A percentile compares a stretch with the other conserved stretches of the same genome.
Conservation (phyloP, 2,797 vertebrate genomes). For the Microctenopoma steveboyesi region DNA sequence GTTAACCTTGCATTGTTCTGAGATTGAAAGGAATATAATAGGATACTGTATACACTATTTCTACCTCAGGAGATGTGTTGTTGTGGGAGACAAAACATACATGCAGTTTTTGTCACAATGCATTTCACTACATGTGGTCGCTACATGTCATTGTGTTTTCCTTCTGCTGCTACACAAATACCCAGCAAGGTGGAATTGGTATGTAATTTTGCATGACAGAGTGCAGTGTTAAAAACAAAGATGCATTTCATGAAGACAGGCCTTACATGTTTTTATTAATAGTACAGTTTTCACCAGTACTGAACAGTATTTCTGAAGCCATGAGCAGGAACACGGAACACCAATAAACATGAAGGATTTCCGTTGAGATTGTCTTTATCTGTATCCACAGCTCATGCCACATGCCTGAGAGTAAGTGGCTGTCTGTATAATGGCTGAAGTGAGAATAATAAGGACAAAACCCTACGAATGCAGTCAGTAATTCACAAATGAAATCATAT, state of each 20-base stretch:
- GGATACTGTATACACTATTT: conserved; percentile 19
- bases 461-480: not conserved
- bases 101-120: conserved; percentile 54
- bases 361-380: conserved; percentile 1
- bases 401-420: conserved; percentile 13
- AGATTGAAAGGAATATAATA: conserved; percentile 22
- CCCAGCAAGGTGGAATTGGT: conserved; percentile 45
- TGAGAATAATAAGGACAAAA: not conserved
- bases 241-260: conserved; percentile 33
- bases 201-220: conserved; percentile 39
- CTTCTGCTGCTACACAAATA: conserved; percentile 47
- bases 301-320: conserved; percentile 11
- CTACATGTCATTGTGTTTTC: conserved; percentile 28
- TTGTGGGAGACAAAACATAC: conserved; percentile 28
- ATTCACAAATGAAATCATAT: conserved; percentile 1
- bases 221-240: conserved; percentile 32
- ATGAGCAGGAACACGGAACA: not conserved
- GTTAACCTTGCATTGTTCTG: conserved; percentile 40
- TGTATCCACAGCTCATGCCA: conserved; percentile 2
- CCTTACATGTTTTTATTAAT: conserved; percentile 22
- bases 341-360: not conserved
- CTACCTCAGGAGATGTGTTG: conserved; percentile 34
- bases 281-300: conserved; percentile 5
- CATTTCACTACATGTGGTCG: conserved; percentile 35
- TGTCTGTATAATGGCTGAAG: not conserved